Conservation (phyloP, 2,113 vertebrate species). For the Formicarius rufipectus region DNA sequence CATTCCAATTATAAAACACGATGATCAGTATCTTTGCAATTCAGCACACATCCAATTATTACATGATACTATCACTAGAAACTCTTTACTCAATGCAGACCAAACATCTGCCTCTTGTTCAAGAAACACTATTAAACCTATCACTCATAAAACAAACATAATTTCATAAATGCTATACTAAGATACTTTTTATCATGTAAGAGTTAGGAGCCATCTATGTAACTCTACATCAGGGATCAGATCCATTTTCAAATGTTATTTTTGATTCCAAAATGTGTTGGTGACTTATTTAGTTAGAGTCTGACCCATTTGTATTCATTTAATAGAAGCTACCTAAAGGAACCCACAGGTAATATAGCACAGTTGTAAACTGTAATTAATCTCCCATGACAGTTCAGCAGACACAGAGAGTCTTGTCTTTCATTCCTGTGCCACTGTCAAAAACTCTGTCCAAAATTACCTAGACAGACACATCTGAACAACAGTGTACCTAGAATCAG, state of each 20-base stretch:
- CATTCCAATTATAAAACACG: background rate
- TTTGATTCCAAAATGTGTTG: background rate
- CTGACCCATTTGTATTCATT: background rate
- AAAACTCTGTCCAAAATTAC: background rate
- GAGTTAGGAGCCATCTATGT: background rate
- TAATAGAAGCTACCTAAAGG: background rate
- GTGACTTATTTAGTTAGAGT: background rate
- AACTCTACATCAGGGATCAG: background rate
- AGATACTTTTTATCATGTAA: background rate
- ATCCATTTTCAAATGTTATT: background rate
- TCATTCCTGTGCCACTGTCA: background rate
- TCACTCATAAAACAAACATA: background rate
- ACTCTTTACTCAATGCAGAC: background rate
- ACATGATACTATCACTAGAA: background rate
- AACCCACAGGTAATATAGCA: background rate
- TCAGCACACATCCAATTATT: background rate
- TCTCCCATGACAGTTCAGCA: background rate
- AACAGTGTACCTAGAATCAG: background rate
- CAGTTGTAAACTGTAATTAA: slow-evolving; percentile 13
- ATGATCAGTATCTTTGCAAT: background rate
- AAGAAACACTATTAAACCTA: background rate
- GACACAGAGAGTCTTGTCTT: background rate
- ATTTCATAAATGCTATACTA: background rate
- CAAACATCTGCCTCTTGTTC: background rate
- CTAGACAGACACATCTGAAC: background rate